phyloP scores from a whole-genome alignment of 2,797 vertebrate species.

The Nasua narica region DNA sequence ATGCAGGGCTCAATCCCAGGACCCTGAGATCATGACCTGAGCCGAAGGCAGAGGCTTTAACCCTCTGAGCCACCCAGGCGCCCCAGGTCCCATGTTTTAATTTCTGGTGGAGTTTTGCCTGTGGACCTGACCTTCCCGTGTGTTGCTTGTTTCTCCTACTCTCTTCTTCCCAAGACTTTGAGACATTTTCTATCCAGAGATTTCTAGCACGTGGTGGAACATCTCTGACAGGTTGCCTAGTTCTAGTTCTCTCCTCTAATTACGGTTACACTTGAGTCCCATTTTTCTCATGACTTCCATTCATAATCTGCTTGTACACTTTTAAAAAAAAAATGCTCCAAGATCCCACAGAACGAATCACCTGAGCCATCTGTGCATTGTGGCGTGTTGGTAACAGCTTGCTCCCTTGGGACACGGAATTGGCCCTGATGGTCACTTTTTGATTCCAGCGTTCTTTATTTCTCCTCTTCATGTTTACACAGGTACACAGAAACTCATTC shows the following conservation, averaged over 20 bases:
- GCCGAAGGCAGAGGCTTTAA: too few relatives aligned
- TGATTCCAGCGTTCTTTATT: background rate
- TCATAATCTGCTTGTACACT: background rate
- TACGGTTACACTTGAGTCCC: background rate
- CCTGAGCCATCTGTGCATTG: background rate
- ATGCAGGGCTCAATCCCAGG: too few relatives aligned
- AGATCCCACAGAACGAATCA: background rate
- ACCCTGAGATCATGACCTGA: too few relatives aligned
- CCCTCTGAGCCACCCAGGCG: too few relatives aligned
- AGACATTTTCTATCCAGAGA: conserved; percentile 26
- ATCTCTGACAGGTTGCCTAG: background rate
- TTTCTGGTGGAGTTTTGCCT: background rate
- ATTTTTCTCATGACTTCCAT: background rate
- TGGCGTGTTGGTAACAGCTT: background rate
- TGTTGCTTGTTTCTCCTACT: background rate
- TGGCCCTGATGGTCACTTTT: background rate
- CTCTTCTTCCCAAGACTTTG: background rate
- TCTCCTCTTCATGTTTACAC: background rate
- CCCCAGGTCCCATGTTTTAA: background rate
- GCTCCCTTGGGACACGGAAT: background rate
- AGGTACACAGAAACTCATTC: background rate
- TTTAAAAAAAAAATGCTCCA: background rate
- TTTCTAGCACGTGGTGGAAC: background rate
- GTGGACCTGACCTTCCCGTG: background rate
- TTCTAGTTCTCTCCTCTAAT: background rate